phyloP scores from a whole-genome alignment of 2,888 invertebrate species.

The Andrena trimmerana region DNA sequence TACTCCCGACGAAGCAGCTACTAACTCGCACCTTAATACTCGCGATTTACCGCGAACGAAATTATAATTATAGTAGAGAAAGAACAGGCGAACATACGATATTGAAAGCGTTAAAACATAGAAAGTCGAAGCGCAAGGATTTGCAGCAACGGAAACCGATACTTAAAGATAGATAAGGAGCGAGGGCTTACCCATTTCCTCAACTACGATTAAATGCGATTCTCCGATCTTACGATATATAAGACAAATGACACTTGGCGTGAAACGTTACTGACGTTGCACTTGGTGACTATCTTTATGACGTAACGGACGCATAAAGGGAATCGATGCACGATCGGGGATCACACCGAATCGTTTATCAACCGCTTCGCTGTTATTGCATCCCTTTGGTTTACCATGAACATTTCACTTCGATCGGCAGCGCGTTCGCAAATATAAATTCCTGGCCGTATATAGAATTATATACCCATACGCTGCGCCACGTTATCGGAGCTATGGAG shows the following conservation, averaged over 20 bases:
- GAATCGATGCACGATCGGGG: constrained; percentile 23
- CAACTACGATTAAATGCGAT: constrained; percentile 18
- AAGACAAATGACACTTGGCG: constrained; percentile 50
- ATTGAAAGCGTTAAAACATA: neutral
- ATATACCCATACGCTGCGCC: neutral
- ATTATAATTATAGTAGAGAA: neutral
- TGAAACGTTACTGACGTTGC: constrained; percentile 35
- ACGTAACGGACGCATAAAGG: constrained; percentile 35
- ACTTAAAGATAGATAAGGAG: neutral
- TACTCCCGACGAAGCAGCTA: too few species aligned
- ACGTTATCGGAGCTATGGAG: neutral
- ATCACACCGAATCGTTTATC: constrained; percentile 34
- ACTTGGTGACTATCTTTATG: constrained; percentile 39
- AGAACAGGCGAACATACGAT: neutral
- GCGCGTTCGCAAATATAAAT: constrained; percentile 39
- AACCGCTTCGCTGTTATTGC: constrained; percentile 21
- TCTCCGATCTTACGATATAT: constrained; percentile 1
- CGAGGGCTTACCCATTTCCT: constrained; percentile 55
- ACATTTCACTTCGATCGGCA: constrained; percentile 29
- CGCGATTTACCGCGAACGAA: too few species aligned
- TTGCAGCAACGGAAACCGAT: neutral
- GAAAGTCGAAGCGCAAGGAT: neutral
- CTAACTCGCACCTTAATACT: too few species aligned
- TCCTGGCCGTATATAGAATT: constrained; percentile 27
- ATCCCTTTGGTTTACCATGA: constrained; percentile 10